Percentiles rank a stretch among this genome's conserved stretches.
Evolutionary conservation across 2,797 vertebrate genomes (phyloP).

Genomic region (Oceanodroma leucorhoa): DNA sequence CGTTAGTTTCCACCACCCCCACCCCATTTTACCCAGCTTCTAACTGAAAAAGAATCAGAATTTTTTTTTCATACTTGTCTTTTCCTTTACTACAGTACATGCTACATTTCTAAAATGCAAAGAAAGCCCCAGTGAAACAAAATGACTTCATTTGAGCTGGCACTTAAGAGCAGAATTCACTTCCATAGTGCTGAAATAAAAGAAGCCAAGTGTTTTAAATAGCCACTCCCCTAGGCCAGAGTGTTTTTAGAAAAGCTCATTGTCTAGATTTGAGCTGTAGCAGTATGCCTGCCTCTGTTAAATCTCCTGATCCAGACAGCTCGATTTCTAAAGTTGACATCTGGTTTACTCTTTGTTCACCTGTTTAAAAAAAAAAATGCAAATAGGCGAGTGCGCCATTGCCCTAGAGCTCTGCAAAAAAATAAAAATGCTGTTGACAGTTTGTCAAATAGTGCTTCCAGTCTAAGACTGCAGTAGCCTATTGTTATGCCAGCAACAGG

Average conservation of each 20-base stretch:
- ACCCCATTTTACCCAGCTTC: background rate
- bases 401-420: conserved; percentile 64
- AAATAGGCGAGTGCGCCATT: conserved; percentile 81
- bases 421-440: conserved; percentile 81
- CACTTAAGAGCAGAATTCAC: conserved; percentile 79
- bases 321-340: conserved; percentile 88
- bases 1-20: background rate
- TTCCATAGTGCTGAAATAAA: conserved; percentile 85
- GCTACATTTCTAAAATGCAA: conserved; percentile 63
- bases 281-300: conserved; percentile 72
- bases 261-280: conserved; percentile 79
- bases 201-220: conserved; percentile 90
- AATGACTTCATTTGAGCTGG: conserved; percentile 82
- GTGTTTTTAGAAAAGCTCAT: conserved; percentile 84
- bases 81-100: conserved; percentile 18
- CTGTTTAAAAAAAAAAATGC: conserved; percentile 88
- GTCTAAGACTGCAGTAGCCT: conserved; percentile 81
- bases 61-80: background rate
- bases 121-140: conserved; percentile 73
- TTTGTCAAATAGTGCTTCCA: conserved; percentile 82
- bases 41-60: background rate
- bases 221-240: conserved; percentile 81
- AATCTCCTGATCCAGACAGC: conserved; percentile 80
- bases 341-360: conserved; percentile 93
- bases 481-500: conserved; percentile 95